Conservation (phyloP, 2,888 invertebrate genomes). For the Nemotelus pantherinus region DNA sequence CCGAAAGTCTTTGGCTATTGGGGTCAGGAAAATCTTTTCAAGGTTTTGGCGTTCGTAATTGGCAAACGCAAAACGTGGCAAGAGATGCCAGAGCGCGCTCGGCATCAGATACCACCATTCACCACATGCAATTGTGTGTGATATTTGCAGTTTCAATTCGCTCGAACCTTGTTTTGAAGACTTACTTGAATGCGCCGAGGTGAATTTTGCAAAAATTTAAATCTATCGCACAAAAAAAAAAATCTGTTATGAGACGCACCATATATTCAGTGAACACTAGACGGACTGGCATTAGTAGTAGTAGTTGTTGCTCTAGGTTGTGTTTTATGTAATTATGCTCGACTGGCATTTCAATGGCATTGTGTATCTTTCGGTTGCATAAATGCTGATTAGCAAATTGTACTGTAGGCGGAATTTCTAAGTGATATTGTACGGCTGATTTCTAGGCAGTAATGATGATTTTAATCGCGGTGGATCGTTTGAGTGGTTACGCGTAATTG, state of each 20-base stretch:
- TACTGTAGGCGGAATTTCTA: conserved; percentile 31
- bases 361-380: conserved; percentile 6
- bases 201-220: neutral
- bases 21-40: conserved; percentile 39
- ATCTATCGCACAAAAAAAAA: neutral
- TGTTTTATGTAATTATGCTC: conserved; percentile 18
- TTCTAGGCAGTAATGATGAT: neutral
- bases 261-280: neutral
- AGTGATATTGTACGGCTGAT: conserved; percentile 7
- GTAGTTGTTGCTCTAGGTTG: neutral
- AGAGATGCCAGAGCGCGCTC: neutral
- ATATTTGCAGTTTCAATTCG: too few species aligned
- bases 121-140: neutral
- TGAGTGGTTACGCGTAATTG: conserved; percentile 3
- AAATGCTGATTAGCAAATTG: conserved; percentile 19
- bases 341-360: conserved; percentile 16
- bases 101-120: neutral
- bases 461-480: conserved; percentile 9
- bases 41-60: conserved; percentile 31
- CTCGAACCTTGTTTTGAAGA: neutral
- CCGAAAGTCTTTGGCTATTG: conserved; percentile 32
- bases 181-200: neutral
- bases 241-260: neutral
- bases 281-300: neutral
- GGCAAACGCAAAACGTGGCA: neutral